Evolutionary conservation across 2,797 vertebrate genomes (phyloP), one percentile per base, ranked within the genome.

Genomic region (Sandelia bainsii): DNA sequence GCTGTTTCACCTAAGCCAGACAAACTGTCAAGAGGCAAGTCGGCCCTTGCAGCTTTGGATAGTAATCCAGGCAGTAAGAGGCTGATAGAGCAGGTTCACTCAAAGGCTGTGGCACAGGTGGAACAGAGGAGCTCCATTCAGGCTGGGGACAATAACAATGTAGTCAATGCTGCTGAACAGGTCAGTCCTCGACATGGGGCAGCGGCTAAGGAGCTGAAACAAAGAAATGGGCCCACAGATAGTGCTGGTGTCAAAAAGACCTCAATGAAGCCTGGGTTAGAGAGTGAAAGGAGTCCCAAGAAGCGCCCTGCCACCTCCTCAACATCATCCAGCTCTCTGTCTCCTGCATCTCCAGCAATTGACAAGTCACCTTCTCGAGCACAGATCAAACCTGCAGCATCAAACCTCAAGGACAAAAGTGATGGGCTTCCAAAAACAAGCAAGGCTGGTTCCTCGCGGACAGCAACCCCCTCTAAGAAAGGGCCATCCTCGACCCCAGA

Each of bases 111-210:
- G 12, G 84, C 87, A 10, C 96, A 94, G 69, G 73, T 91, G 0
- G 96, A 96, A 66, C 92, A 87, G 68, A 93, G 81, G 72, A 89
- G 76, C 80, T 86, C 95, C 3, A 57, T 87, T 46, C 96, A 95
- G 66, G 83, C 95, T 0, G 92, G 95, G 57, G 96, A 96, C 77
- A 97, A 97, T 92, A 97, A 97, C 91, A 97, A 97, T 65, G 93
- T 93, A 23, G 95, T 93, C 0, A 88, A 93, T 13, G 94, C 94
- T 39, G 91, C 95, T 39, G 97, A 97, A 65, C 96, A 96, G 87
- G 93, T 94, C 0, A 95, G 89, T 70, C 92, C 91, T 22, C 84
- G 40, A 39, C 96, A 96, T 6, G 95, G 93, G 60, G 93, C 92
- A 19, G 91, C 94, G 0, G 89, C 95, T 40, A 97, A 96, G 89